phyloP scores from a whole-genome alignment of 2,113 vertebrate species.

The Zosterops lateralis region DNA sequence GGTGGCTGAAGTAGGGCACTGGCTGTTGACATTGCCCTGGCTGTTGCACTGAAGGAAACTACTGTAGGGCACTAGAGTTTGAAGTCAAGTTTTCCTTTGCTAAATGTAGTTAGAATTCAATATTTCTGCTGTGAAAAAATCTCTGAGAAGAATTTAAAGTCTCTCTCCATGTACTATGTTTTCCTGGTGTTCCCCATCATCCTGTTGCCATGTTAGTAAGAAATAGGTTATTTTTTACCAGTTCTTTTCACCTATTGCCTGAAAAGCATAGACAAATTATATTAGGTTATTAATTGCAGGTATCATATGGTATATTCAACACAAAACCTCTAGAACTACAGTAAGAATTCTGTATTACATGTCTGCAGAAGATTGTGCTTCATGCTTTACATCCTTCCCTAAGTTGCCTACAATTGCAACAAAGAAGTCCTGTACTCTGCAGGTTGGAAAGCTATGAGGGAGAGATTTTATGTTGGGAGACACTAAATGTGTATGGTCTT shows the following conservation, averaged over 20 bases:
- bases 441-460: background rate
- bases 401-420: background rate
- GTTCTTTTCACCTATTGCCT: background rate
- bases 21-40: background rate
- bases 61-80: background rate
- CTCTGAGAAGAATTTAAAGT: background rate
- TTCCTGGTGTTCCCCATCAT: background rate
- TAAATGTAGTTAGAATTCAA: background rate
- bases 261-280: background rate
- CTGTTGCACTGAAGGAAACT: background rate
- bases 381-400: background rate
- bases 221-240: background rate
- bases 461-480: background rate
- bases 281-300: background rate
- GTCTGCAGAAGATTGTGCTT: background rate
- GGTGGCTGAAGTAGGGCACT: background rate
- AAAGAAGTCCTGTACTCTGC: background rate
- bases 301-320: background rate
- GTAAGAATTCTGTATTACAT: background rate
- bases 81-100: background rate
- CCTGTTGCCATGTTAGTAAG: background rate
- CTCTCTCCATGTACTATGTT: background rate
- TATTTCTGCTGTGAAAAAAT: background rate
- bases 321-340: background rate
- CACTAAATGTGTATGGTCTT: background rate